Evolutionary conservation across 2,113 vertebrate species (phyloP).

Genomic region (Nyctibius bracteatus): DNA sequence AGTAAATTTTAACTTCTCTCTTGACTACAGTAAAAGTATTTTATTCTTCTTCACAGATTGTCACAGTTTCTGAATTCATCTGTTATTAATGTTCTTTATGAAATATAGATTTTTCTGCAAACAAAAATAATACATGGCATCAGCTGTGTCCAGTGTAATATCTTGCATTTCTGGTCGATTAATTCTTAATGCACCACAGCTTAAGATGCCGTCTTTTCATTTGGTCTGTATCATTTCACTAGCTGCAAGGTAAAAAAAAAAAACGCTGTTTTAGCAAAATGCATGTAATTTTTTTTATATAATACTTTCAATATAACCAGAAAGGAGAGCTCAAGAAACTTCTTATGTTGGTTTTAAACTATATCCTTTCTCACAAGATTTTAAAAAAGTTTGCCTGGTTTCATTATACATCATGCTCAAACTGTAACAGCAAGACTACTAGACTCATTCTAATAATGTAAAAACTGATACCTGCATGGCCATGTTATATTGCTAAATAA

Average conservation of each 20-base stretch:
- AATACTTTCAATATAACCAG: background rate
- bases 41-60: slow-evolving; percentile 19
- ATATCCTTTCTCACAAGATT: background rate
- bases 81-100: slow-evolving; percentile 57
- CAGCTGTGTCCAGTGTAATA: slow-evolving; percentile 48
- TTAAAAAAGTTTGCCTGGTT: background rate
- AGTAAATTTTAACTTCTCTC: slow-evolving; percentile 8
- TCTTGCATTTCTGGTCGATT: slow-evolving; percentile 63
- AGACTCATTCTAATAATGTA: background rate
- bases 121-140: slow-evolving; percentile 65
- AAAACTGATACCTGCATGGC: background rate
- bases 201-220: slow-evolving; percentile 44
- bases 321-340: background rate
- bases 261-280: slow-evolving; percentile 13
- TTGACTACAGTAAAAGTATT: slow-evolving; percentile 10
- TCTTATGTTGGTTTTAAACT: background rate
- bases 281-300: background rate
- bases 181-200: slow-evolving; percentile 65
- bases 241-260: background rate
- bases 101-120: slow-evolving; percentile 65
- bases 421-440: background rate
- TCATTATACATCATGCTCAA: background rate
- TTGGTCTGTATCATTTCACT: slow-evolving; percentile 54
- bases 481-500: background rate
- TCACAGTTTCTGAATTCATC: slow-evolving; percentile 18